Evolutionary conservation across 1,140 invertebrate genomes (phyloP).

Genomic region (Aleiodes sp.): DNA sequence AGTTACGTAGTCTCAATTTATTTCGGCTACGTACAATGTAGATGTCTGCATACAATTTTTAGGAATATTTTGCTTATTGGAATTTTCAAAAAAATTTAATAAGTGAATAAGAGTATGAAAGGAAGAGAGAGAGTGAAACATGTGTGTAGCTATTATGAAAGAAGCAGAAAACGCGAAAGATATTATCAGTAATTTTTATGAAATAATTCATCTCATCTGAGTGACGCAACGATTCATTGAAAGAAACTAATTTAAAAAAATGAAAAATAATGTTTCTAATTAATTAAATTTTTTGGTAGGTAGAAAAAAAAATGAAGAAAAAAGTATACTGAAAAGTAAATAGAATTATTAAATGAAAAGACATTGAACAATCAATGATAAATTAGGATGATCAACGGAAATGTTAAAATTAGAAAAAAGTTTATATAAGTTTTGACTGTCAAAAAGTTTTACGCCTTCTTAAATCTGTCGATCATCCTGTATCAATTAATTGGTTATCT

Average conservation of each 20-base stretch:
- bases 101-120: not conserved
- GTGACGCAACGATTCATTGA: constrained; percentile 3
- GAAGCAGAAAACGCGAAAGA: too few relatives aligned
- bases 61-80: constrained; percentile 33
- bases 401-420: constrained; percentile 62
- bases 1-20: constrained; percentile 17
- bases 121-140: not conserved
- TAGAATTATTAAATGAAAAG: constrained; percentile 54
- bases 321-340: constrained; percentile 40
- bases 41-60: constrained; percentile 14
- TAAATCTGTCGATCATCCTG: constrained; percentile 52
- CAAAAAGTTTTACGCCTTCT: constrained; percentile 60
- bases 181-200: constrained; percentile 7
- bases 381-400: constrained; percentile 46
- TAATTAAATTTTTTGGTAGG: not conserved
- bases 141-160: constrained; percentile 21
- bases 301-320: not conserved
- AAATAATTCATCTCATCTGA: not conserved
- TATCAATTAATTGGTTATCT: constrained; percentile 63
- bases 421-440: constrained; percentile 60
- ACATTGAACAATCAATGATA: constrained; percentile 52
- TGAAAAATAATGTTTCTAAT: not conserved
- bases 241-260: not conserved
- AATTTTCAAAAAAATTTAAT: constrained; percentile 23
- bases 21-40: constrained; percentile 8